Evolutionary conservation across 2,888 invertebrate species (phyloP), one percentile per base, ranked within the genome.

Genomic region (Girardia tigrina): DNA sequence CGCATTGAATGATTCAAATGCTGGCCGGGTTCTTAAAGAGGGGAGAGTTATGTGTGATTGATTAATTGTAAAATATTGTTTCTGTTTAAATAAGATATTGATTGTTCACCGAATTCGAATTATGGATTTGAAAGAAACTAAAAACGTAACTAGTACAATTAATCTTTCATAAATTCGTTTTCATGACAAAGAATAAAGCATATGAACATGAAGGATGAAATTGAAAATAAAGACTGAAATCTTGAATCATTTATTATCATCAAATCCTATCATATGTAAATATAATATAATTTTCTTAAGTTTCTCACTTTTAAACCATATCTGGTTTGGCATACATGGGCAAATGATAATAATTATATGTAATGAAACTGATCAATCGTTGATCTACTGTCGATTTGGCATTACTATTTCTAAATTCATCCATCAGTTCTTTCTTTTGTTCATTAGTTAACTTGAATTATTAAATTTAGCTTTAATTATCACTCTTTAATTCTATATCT

Each of bases 291-390:
- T 36, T 36, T 12, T 8, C n/a, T n/a, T n/a, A n/a, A n/a, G n/a
- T n/a, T 12, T 12, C 8, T 36, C 36, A 70, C 14, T 71, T 2
- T n/a, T 78, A 83, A 76, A 84, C 82, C 83, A 83, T 83, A 56
- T 82, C 83, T 23, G 84, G 84, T 77, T 83, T 84, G 77, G 83
- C 83, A 78, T 83, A 84, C 83, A 84, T 84, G 16, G 84, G 83
- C 75, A 84, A 79, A 78, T 84, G 84, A 79, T 84, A 83, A 78
- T 82, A 81, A 80, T 84, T 84, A 79, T 84, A 83, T 74, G 81
- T 81, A 26, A 84, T 79, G 80, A 82, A 84, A 78, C 81, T 83
- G 42, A 84, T 80, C 26, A 84, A 79, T 26, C 82, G 78, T 1
- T 82, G 82, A 77, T 84, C 84, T 16, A 84, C 82, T 0, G 82